Evolutionary conservation across 2,113 vertebrate genomes (phyloP).

Genomic region (Phalacrocorax pelagicus): DNA sequence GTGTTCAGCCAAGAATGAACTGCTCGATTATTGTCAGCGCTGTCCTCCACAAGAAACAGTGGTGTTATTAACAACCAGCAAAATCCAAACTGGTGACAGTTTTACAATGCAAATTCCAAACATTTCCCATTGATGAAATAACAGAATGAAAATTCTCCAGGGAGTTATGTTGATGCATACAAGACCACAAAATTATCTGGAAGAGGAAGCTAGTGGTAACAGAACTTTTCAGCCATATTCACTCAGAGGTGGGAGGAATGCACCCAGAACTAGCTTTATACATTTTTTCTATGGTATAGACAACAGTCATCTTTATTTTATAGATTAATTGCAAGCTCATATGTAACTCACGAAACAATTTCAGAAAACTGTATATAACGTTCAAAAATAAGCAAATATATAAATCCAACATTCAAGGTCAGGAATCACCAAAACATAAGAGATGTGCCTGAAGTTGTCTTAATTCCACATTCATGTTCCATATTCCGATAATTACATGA

Average conservation of each 20-base stretch:
- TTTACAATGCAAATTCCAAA: constrained; percentile 52
- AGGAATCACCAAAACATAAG: not conserved
- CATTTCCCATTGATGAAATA: constrained; percentile 47
- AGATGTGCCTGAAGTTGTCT: not conserved
- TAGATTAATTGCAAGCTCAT: not conserved
- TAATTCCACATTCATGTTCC: accelerated
- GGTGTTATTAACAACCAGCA: constrained; percentile 46
- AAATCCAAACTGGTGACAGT: constrained; percentile 26
- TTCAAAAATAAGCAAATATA: not conserved
- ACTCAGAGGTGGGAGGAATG: not conserved
- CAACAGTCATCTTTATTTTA: not conserved
- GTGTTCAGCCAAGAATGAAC: constrained; percentile 31
- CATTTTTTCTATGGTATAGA: not conserved
- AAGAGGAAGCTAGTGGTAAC: not conserved
- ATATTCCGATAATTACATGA: not conserved
- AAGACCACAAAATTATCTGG: not conserved
- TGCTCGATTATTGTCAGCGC: not conserved
- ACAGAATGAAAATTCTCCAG: not conserved
- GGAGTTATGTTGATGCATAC: not conserved
- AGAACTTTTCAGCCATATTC: not conserved
- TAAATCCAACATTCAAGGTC: not conserved
- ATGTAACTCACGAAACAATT: not conserved
- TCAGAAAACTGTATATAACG: not conserved
- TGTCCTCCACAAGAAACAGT: constrained; percentile 15
- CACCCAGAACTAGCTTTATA: not conserved